Conservation (phyloP, 1,140 invertebrate species). For the Sinella curviseta region DNA sequence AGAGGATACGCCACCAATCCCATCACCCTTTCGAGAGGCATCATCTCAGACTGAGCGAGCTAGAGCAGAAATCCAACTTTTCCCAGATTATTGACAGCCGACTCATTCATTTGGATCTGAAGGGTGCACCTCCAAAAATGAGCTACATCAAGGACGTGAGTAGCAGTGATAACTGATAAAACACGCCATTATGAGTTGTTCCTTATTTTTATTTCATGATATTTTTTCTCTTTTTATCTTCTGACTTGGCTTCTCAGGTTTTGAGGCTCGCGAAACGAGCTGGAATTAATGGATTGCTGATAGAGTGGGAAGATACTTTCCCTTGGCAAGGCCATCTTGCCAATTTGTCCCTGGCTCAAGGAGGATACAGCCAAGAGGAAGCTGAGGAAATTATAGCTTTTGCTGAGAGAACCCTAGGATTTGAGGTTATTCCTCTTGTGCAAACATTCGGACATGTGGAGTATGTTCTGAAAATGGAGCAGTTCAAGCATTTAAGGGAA, state of each 20-base stretch:
- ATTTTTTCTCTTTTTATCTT: not conserved
- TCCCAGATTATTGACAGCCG: slow-evolving; percentile 51
- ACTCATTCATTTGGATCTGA: slow-evolving; percentile 74
- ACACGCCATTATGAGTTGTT: not conserved
- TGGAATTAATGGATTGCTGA: slow-evolving; percentile 83
- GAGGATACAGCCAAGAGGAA: slow-evolving; percentile 74
- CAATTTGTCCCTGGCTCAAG: slow-evolving; percentile 62
- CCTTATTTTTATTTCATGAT: not conserved
- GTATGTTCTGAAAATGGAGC: slow-evolving; percentile 79
- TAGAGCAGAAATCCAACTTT: slow-evolving; percentile 37
- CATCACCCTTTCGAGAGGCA: slow-evolving; percentile 18
- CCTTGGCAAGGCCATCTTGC: slow-evolving; percentile 74
- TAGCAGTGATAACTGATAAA: not conserved
- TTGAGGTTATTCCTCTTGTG: slow-evolving; percentile 86
- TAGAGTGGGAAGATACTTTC: slow-evolving; percentile 99
- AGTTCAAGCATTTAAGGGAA: slow-evolving; percentile 77
- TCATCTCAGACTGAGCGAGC: slow-evolving; percentile 12
- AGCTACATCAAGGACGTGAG: slow-evolving; percentile 64
- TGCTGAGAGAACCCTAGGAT: slow-evolving; percentile 63
- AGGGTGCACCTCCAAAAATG: slow-evolving; percentile 70
- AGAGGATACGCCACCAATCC: slow-evolving; percentile 13
- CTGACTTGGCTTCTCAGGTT: slow-evolving; percentile 20
- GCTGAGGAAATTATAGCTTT: slow-evolving; percentile 65
- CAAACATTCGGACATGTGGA: slow-evolving; percentile 96
- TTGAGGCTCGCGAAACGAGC: slow-evolving; percentile 56